These are phyloP conservation scores for Ptychodera flava DNA, from an alignment of 35 echinoderm and acorn worm genomes.

Conservation along the genomic window DNA sequence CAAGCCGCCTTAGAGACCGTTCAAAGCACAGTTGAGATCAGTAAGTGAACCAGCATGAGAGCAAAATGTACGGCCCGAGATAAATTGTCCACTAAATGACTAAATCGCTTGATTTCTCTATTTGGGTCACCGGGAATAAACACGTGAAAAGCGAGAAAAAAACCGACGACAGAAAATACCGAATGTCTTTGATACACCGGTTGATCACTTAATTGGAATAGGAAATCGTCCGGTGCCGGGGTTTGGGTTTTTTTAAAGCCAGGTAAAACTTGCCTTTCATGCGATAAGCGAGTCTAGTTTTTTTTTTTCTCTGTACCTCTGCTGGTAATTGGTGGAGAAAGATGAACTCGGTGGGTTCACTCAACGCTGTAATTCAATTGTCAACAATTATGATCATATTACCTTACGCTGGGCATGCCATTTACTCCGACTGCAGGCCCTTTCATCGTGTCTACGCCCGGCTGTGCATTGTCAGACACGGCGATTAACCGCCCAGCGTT, in stretches of 20 bases:
- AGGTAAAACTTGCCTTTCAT: no score
- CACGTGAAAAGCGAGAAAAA: no score
- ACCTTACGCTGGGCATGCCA: background rate
- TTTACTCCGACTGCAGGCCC: background rate
- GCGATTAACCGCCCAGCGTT: background rate
- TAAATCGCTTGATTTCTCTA: background rate
- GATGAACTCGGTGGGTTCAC: background rate
- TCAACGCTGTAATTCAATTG: background rate
- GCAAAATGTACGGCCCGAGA: background rate
- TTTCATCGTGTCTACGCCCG: background rate
- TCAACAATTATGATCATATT: background rate
- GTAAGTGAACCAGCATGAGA: background rate
- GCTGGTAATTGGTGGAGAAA: background rate
- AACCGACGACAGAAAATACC: background rate
- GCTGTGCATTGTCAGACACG: background rate
- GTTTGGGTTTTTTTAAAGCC: background rate
- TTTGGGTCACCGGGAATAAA: background rate
- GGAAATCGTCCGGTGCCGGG: background rate
- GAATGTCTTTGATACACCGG: background rate
- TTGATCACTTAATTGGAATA: background rate
- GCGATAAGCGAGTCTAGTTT: background rate
- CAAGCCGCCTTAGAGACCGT: no score
- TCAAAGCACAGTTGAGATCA: no score
- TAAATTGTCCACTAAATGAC: background rate
- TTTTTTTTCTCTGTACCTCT: background rate